Base-by-base conservation (phyloP, 2,888 invertebrate species). In the Patella caerulea region DNA sequence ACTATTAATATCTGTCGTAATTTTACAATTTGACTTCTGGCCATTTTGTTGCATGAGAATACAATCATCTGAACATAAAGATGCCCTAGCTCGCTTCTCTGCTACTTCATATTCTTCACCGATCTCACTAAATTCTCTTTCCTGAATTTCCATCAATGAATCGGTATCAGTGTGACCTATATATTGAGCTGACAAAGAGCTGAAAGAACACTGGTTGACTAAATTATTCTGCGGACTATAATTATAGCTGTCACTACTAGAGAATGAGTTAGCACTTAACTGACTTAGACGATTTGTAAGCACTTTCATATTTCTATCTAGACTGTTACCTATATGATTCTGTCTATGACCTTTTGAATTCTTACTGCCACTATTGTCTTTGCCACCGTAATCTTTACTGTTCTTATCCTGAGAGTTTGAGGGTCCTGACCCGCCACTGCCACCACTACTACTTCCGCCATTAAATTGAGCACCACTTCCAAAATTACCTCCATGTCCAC, bases 1-100 rank as follows among this genome's bases (percentile, higher is more conserved):
- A 73, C 86, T 86, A 76, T 86, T 88, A 53, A 87, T 86, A 81
- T 85, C 87, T 72, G 82, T 85, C 75, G 85, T 85, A 69, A 86
- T 55, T 73, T 79, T 79, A 71, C 79, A 71, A 65, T 75, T 74
- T 53, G 75, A 71, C 75, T 80, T 56, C 55, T 74, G 76, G 15
- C 78, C 78, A 72, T 77, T 75, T 65, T 71, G 72, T 74, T 72
- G 76, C 45, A 45, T 45, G 45, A 45, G 45, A 45, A 45, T 45
- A 53, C 75, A 76, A 34, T 73, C 73, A 45, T 75, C 17, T 45
- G 74, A 73, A 75, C 78, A 71, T 52, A 34, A 73, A 55, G 69
- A 54, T 34, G 29, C 71, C 9, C 65, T 56, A 45, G 45, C 45
- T 24, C 24, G 19, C 24, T 65, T 65, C 24, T 65, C 65, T n/a